Evolutionary conservation across 2,113 vertebrate genomes (phyloP).

Genomic region (Tretioscincus oriximinensis): DNA sequence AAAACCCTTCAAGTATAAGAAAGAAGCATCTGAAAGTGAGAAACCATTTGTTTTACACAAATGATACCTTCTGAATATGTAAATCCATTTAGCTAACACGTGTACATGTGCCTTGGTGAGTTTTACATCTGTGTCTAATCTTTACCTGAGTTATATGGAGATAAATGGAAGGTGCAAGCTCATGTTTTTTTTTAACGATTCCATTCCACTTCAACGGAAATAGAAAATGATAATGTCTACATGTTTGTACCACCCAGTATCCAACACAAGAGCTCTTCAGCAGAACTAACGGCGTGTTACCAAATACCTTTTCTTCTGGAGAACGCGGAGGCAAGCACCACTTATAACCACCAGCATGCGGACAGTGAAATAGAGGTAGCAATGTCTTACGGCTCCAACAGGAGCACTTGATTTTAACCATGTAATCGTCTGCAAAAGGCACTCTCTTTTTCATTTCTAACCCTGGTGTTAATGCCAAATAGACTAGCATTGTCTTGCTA

Average conservation of each 20-base stretch:
- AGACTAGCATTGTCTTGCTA: constrained; percentile 52
- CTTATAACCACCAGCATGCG: constrained; percentile 72
- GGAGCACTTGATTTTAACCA: constrained; percentile 65
- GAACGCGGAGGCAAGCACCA: constrained; percentile 69
- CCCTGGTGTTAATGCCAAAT: constrained; percentile 56
- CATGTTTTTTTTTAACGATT: constrained; percentile 48
- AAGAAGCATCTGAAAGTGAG: constrained; percentile 67
- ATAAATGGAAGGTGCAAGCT: constrained; percentile 50
- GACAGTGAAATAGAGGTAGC: constrained; percentile 79
- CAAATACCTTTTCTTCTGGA: constrained; percentile 51
- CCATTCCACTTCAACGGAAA: constrained; percentile 51
- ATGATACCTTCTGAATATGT: constrained; percentile 55
- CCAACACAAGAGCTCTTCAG: constrained; percentile 59
- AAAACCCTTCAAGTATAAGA: constrained; percentile 72
- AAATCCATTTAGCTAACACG: constrained; percentile 53
- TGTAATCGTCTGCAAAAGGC: constrained; percentile 78
- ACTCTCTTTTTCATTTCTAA: constrained; percentile 75
- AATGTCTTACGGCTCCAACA: constrained; percentile 70
- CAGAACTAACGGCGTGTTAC: constrained; percentile 46
- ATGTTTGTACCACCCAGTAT: constrained; percentile 51
- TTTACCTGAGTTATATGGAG: constrained; percentile 75
- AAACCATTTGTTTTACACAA: constrained; percentile 63
- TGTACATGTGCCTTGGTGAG: constrained; percentile 43
- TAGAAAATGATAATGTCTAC: constrained; percentile 50
- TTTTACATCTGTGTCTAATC: constrained; percentile 51